A percentile compares a stretch with the other conserved stretches of the same genome.
These are phyloP conservation scores for Procambarus clarkii DNA, from an alignment of 1,140 invertebrate genomes.

Conservation along the genomic window DNA sequence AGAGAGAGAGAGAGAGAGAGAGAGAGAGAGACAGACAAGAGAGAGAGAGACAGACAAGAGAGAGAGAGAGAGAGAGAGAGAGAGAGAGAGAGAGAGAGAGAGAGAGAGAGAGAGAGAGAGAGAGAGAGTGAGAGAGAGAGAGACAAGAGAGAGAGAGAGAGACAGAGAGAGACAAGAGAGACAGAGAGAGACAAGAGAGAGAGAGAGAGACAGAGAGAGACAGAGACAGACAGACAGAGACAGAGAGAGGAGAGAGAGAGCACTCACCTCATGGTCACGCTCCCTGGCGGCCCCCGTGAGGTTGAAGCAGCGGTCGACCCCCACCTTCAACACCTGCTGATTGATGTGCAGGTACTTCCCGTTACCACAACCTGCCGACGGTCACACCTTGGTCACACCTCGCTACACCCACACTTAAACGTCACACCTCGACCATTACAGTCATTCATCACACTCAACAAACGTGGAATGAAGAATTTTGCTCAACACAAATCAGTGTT, in stretches of 20 bases:
- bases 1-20: not conserved
- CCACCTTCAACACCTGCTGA: constrained; percentile 88
- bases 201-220: not conserved
- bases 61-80: not conserved
- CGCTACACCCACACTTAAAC: too few species aligned
- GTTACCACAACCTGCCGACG: constrained; percentile 88
- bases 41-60: too few species aligned
- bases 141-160: not conserved
- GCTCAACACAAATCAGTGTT: too few species aligned
- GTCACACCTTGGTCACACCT: not conserved
- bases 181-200: too few species aligned
- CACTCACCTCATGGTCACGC: constrained; percentile 55
- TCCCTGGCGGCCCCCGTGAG: constrained; percentile 86
- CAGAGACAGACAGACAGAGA: not conserved
- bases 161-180: too few species aligned
- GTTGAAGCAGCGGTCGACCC: constrained; percentile 89
- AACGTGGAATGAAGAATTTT: too few species aligned
- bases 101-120: not conserved
- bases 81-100: not conserved
- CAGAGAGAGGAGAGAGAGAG: not conserved
- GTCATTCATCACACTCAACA: too few species aligned
- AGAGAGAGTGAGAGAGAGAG: too few species aligned
- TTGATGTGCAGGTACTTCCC: constrained; percentile 94
- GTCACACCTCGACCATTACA: too few species aligned
- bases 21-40: too few species aligned